Evolutionary conservation across 1,140 invertebrate genomes (phyloP), one percentile per base, ranked within the genome.

Genomic region (Listronotus oregonensis): DNA sequence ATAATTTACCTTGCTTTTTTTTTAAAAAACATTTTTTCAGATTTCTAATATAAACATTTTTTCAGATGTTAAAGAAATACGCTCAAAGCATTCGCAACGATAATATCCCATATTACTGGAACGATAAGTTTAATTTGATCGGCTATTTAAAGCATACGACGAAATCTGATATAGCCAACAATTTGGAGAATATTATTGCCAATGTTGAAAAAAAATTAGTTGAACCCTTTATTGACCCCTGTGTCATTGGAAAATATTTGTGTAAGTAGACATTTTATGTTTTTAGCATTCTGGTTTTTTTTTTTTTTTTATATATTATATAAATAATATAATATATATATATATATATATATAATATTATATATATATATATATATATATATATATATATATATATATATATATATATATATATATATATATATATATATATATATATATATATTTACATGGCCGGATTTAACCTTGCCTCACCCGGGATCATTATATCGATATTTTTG

Each of bases 31-130:
- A 47, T 47, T 47, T 11, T 47, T 47, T 10, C 31, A 54, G 18
- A 10, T 14, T 54, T 11, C 31, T 7, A 1, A 14, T 0, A 44
- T 5, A 14, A 67, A 11, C 40, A 31, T 15, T 50, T 15, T 82
- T 3, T 52, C 74, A 60, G 67, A 79, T 82, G 80, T 71, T 83
- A 5, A 68, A 80, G 64, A 78, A 77, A 6, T 74, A 83, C 1
- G 68, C 76, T 40, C 57, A 77, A 5, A 76, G 77, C 0, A 64
- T 83, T 5, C 46, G 68, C 18, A 62, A 72, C 0, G 74, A 77
- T n/a, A 71, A 74, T 6, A 82, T 83, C 27, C 77, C 74, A 1
- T 83, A 81, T 63, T 83, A 78, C 62, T 83, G 82, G 82, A 77
- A 82, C 59, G 34, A 72, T 18, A 66, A 75, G 0, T 76, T 80